Percentiles rank a stretch among this genome's conserved stretches.
These are phyloP conservation scores for Cryptus viduatorius DNA, from an alignment of 2,888 invertebrate genomes.

Conservation along the genomic window DNA sequence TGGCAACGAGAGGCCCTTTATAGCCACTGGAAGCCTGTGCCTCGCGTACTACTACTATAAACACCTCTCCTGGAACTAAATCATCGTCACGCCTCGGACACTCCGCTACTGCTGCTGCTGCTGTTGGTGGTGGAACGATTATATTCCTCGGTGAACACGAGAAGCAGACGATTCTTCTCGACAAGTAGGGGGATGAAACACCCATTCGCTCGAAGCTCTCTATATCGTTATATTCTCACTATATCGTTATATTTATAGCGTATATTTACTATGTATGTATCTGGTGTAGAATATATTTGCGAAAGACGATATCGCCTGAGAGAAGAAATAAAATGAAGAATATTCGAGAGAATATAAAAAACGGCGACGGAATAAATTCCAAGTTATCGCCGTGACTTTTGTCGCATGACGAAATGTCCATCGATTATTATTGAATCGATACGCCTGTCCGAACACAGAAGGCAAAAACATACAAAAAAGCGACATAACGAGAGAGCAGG, in stretches of 20 bases:
- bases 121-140: conserved; percentile 39
- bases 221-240: no score
- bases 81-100: conserved; percentile 66
- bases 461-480: conserved; percentile 4
- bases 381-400: conserved; percentile 42
- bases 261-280: neutral
- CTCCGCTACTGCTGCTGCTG: conserved; percentile 23
- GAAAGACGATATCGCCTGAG: neutral
- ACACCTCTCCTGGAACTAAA: conserved; percentile 63
- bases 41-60: conserved; percentile 55
- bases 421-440: conserved; percentile 63
- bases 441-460: conserved; percentile 31
- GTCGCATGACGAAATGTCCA: conserved; percentile 32
- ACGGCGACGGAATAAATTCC: conserved; percentile 44
- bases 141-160: conserved; percentile 53
- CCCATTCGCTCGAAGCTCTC: neutral
- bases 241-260: neutral
- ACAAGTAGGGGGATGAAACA: neutral
- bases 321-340: conserved; percentile 1
- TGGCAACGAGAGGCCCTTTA: no score
- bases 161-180: conserved; percentile 52
- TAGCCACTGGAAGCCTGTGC: neutral
- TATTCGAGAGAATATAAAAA: conserved; percentile 17
- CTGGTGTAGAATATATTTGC: conserved; percentile 10
- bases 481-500: conserved; percentile 50